Percentiles rank a stretch among this genome's conserved stretches.
Conservation (phyloP, 2,113 vertebrate species). For the Otus sunia region DNA sequence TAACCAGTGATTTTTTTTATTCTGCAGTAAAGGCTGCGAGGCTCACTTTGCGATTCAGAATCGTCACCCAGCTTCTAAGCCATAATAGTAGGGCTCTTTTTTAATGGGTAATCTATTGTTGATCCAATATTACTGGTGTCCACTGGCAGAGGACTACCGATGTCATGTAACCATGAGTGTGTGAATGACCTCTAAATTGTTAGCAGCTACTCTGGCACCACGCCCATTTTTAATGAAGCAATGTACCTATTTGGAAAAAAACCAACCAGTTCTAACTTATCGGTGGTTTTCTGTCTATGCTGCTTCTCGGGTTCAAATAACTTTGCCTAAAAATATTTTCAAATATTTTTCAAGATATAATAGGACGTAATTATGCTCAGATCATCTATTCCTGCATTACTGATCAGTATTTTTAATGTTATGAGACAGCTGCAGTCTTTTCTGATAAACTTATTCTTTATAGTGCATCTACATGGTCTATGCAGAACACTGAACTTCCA, state of each 20-base stretch:
- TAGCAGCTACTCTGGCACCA: background rate
- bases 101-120: background rate
- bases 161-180: background rate
- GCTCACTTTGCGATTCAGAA: background rate
- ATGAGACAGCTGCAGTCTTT: constrained; percentile 54
- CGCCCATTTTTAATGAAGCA: background rate
- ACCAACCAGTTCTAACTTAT: background rate
- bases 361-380: background rate
- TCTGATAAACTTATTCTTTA: constrained; percentile 60
- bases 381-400: background rate
- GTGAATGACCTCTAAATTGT: background rate
- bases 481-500: constrained; percentile 54
- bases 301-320: background rate
- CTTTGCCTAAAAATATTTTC: background rate
- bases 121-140: background rate
- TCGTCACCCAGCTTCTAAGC: background rate
- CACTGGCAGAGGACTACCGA: background rate
- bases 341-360: background rate
- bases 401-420: constrained; percentile 13
- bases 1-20: background rate
- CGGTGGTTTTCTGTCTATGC: background rate
- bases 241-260: background rate
- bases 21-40: background rate
- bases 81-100: background rate
- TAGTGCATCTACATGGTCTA: constrained; percentile 36